Base-by-base conservation (phyloP, 2,888 invertebrate genomes). In the Erannis defoliaria region DNA sequence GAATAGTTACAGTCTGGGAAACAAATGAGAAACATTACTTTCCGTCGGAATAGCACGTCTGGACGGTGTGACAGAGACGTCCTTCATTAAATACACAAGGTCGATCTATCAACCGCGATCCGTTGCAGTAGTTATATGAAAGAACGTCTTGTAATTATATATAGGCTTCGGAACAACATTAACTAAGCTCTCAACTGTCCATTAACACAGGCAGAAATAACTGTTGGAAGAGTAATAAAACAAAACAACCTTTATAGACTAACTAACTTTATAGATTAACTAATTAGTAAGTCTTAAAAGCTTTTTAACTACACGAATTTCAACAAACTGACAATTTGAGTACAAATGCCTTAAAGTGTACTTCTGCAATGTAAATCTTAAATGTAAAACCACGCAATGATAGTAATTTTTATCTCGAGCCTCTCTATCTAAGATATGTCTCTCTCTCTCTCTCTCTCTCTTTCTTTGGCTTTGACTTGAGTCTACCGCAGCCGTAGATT, bases 241-340 rank as follows among this genome's bases (percentile, higher is more conserved):
- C 33, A 49, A 49, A n/a, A 49, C 10, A 49, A 37, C 35, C 33
- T 5, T 33, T 33, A 33, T 48, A 33, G 33, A 33, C 48, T n/a
- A n/a, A 49, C 35, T 35, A 46, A 18, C 19, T 31, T 19, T 33
- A 45, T 29, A 46, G 33, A n/a, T 14, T 45, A 3, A 12, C 19
- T 5, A 33, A 46, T 31, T 46, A 26, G 81, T 81, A 84, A 80
- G 78, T 80, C 86, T 88, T 86, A 83, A 73, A 89, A 85, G n/a
- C n/a, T n/a, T n/a, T n/a, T n/a, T n/a, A n/a, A n/a, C n/a, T n/a
- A 46, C 31, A 46, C 19, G 8, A 4, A 12, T 46, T 46, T 19
- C 12, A 46, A 46, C 18, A 31, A 18, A 31, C 12, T 33, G n/a
- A n/a, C n/a, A n/a, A n/a, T n/a, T n/a, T n/a, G n/a, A n/a, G n/a